Evolutionary conservation across 2,888 invertebrate genomes (phyloP).

Genomic region (Hypolimnas misippus): DNA sequence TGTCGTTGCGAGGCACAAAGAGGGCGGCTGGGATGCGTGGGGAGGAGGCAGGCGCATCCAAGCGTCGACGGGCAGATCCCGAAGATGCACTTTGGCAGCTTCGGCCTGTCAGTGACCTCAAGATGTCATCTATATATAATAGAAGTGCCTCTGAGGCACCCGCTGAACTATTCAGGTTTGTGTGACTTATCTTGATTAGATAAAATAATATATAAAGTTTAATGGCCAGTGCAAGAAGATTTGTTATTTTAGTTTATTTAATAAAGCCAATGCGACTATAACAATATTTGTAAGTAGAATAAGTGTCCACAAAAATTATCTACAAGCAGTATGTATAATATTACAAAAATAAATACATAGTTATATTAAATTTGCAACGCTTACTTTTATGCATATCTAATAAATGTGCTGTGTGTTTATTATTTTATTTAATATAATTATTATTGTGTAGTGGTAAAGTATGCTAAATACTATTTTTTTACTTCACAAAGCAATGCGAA

Average conservation of each 20-base stretch:
- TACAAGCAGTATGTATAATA: background rate
- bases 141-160: constrained; percentile 91
- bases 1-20: constrained; percentile 81
- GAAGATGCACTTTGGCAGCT: constrained; percentile 89
- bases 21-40: constrained; percentile 73
- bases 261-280: constrained; percentile 12
- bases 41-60: constrained; percentile 73
- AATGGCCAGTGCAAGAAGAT: background rate
- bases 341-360: too few relatives aligned
- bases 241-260: background rate
- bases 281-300: constrained; percentile 1
- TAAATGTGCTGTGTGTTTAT: background rate
- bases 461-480: background rate
- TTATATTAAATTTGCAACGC: background rate
- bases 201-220: constrained; percentile 6
- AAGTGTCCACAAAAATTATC: background rate
- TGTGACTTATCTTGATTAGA: constrained; percentile 45
- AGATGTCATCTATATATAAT: constrained; percentile 95
- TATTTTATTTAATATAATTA: background rate
- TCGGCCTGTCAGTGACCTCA: constrained; percentile 92
- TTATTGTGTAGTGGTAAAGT: background rate
- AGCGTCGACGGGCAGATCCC: constrained; percentile 75
- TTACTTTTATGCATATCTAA: background rate
- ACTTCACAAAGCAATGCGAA: background rate
- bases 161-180: constrained; percentile 90